Base-by-base conservation (phyloP, 2,888 invertebrate genomes). In the Lamproptera curius region DNA sequence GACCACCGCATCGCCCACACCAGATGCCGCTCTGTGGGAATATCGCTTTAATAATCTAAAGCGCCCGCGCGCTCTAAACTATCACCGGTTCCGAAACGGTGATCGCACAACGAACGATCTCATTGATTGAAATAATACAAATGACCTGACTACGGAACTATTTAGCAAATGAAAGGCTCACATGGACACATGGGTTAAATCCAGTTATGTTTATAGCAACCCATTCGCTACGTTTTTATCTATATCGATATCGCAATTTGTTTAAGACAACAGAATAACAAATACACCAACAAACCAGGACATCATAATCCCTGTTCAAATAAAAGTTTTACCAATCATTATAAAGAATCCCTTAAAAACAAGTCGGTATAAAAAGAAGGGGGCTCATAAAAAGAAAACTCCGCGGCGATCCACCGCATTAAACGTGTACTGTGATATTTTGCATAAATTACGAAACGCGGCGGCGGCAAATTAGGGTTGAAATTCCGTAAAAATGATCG, bases 401-500 rank as follows among this genome's bases (percentile, higher is more conserved):
- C 33, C 39, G 26, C 42, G 43, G 42, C 47, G 67, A 65, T 71
- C 69, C 66, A 63, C 67, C 50, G 51, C 65, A 63, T 76, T 71
- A 81, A 81, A 83, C 75, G 77, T 73, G 72, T 69, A 67, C 63
- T 31, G 11, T 31, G 67, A 77, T 72, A 76, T 80, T 86, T 86
- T 78, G 75, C 84, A 85, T 84, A 83, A 74, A 85, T 85, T 83
- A 83, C 73, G 56, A 55, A 31, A n/a, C 59, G 61, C 56, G 70
- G 74, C 39, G 35, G 13, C 73, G 74, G 67, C 67, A 58, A n/a
- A 76, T 71, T 71, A 68, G 70, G 20, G 20, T 71, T 67, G 73
- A 69, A 70, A 76, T 81, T 77, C 67, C 71, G 75, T n/a, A 80
- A 81, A 83, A 86, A 82, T 77, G 76, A 78, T 70, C 75, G 63